Base-by-base conservation (phyloP, 1,140 invertebrate species). In the Epicauta chinensis region DNA sequence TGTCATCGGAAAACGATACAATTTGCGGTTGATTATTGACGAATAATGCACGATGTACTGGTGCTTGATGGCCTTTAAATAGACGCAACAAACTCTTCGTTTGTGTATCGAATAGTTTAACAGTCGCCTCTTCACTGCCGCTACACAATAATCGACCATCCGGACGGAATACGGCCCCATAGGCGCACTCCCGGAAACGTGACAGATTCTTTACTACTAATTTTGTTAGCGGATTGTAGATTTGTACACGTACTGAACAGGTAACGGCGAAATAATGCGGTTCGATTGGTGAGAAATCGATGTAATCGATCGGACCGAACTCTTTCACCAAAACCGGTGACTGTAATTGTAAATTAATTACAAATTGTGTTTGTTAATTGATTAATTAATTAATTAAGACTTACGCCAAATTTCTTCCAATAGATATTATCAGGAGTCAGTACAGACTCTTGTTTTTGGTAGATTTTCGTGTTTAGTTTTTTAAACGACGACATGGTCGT, bases 1-100 rank as follows among this genome's bases (percentile, higher is more conserved):
- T 94, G 69, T 99, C 95, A 75, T 98, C 94, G 5, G 91, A 91
- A 69, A 92, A 96, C 63, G 93, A 94, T 4, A 87, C 77, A 23
- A 98, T 76, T 48, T 87, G 85, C 23, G 83, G 70, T 62, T 87
- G 83, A 67, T 89, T 85, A 29, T 79, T 74, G 11, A 91, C 81
- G 62, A 97, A 98, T 65, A 81, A 84, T 55, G 86, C 85, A 32
- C 91, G 78, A 69, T 94, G 92, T 1, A 94, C 87, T 31, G 67
- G 45, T n/a, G 65, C 74, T 51, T 65, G 70, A 64, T 87, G 84
- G n/a, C 82, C 82, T 69, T 79, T 81, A 64, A 84, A 85, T 44
- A 70, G 62, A 35, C 67, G 65, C 2, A 97, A 71, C 32, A 89
- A 75, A 64, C 81, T 86, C 67, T 86, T 87, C 1, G 84, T 86